Percentiles rank a stretch among this genome's conserved stretches.
Conservation (phyloP, 1,140 invertebrate genomes). For the Bombus pyrosoma region DNA sequence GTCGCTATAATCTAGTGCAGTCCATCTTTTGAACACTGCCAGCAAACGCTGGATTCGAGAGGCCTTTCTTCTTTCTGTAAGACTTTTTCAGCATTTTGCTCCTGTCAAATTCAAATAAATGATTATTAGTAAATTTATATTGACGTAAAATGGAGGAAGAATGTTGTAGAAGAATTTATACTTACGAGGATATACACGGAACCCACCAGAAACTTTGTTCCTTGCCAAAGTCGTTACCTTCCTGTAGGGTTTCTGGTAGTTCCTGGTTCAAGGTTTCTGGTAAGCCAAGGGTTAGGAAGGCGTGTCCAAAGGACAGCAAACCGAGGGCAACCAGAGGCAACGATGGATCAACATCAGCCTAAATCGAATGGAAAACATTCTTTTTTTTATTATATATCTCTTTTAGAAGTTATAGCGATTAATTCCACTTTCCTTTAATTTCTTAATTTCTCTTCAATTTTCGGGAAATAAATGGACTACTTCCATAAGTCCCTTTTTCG, state of each 20-base stretch:
- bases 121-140: background rate
- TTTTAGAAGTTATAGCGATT: too few relatives aligned
- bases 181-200: conserved; percentile 87
- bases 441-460: too few relatives aligned
- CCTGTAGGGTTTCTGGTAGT: conserved; percentile 90
- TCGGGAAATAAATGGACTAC: too few relatives aligned
- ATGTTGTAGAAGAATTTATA: conserved; percentile 16
- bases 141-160: background rate
- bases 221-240: conserved; percentile 92
- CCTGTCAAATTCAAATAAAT: conserved; percentile 54
- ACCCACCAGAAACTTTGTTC: conserved; percentile 91
- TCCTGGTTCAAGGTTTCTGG: conserved; percentile 93
- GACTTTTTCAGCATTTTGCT: conserved; percentile 76
- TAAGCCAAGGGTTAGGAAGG: conserved; percentile 88
- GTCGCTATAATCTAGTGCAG: conserved; percentile 78
- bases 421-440: too few relatives aligned
- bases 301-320: conserved; percentile 87
- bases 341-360: conserved; percentile 85
- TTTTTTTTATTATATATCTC: too few relatives aligned
- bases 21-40: conserved; percentile 78
- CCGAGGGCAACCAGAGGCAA: conserved; percentile 90
- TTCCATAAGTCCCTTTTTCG: too few relatives aligned
- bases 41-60: conserved; percentile 77
- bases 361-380: background rate
- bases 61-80: conserved; percentile 72